Conservation (phyloP, 2,888 invertebrate genomes). For the Agrilus mali region DNA sequence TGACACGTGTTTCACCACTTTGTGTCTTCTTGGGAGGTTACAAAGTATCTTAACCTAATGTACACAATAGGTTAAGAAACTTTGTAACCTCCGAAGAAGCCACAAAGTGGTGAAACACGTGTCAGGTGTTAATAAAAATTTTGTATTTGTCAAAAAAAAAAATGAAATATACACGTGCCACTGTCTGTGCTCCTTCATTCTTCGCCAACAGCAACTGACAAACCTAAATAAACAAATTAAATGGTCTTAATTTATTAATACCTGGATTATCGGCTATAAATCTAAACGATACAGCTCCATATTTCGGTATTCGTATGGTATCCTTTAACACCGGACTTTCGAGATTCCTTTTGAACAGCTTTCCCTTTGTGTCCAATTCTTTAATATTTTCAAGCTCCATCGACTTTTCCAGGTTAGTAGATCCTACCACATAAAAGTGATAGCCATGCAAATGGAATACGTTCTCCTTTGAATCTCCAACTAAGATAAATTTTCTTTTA, state of each 20-base stretch:
- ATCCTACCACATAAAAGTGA: constrained; percentile 55
- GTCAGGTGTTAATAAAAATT: no score
- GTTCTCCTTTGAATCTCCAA: constrained; percentile 49
- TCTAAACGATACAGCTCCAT: constrained; percentile 54
- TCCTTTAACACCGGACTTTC: constrained; percentile 54
- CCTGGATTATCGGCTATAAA: constrained; percentile 67
- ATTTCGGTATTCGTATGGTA: constrained; percentile 59
- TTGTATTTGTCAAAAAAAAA: no score
- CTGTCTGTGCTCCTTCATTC: no score
- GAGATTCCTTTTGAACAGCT: constrained; percentile 45
- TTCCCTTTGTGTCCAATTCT: constrained; percentile 43
- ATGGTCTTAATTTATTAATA: constrained; percentile 19
- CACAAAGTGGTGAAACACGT: no score
- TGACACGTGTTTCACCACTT: no score
- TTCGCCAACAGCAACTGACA: no score
- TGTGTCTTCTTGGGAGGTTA: no score
- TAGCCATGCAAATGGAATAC: constrained; percentile 68
- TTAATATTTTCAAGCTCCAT: constrained; percentile 41
- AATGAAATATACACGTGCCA: no score
- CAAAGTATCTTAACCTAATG: no score
- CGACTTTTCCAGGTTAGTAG: constrained; percentile 40
- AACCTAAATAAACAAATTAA: no score
- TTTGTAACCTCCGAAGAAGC: no score
- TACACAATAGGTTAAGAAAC: no score
- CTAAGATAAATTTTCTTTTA: constrained; percentile 29